Evolutionary conservation across 1,140 invertebrate genomes (phyloP).

Genomic region (Capitella teleta): DNA sequence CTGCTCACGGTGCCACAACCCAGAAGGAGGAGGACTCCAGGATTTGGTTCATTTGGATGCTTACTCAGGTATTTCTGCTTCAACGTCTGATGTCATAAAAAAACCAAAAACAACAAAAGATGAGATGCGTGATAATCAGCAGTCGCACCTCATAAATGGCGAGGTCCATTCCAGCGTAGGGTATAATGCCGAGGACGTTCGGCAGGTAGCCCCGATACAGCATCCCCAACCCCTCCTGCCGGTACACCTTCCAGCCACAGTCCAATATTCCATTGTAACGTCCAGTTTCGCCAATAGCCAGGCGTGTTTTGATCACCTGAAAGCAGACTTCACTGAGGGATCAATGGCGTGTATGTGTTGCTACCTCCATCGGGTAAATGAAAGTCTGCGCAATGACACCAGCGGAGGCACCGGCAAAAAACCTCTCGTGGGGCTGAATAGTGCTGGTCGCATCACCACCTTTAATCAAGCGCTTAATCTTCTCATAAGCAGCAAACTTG

Average conservation of each 20-base stretch:
- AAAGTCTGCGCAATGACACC: slow-evolving; percentile 13
- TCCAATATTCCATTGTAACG: slow-evolving; percentile 80
- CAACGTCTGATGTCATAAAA: slow-evolving; percentile 7
- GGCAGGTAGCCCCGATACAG: slow-evolving; percentile 80
- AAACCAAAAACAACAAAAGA: not conserved
- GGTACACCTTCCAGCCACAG: slow-evolving; percentile 80
- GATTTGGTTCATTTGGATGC: slow-evolving; percentile 39
- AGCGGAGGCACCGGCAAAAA: slow-evolving; percentile 10
- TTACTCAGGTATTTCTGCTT: slow-evolving; percentile 8
- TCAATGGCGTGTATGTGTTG: not conserved
- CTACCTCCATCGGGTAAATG: slow-evolving; percentile 13
- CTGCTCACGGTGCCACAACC: slow-evolving; percentile 85
- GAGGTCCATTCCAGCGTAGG: slow-evolving; percentile 97
- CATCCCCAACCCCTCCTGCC: slow-evolving; percentile 65
- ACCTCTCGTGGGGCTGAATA: slow-evolving; percentile 7
- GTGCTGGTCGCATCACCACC: slow-evolving; percentile 67
- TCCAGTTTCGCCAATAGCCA: slow-evolving; percentile 86
- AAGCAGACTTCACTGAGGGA: not conserved
- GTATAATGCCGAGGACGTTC: slow-evolving; percentile 95
- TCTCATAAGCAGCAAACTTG: slow-evolving; percentile 97
- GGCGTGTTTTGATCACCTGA: slow-evolving; percentile 82
- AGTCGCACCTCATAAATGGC: slow-evolving; percentile 79
- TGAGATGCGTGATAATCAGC: no score
- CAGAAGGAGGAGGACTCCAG: slow-evolving; percentile 55
- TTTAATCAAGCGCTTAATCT: slow-evolving; percentile 61